These are phyloP conservation scores for Melanophora roralis DNA, from an alignment of 2,888 invertebrate species.

Conservation along the genomic window DNA sequence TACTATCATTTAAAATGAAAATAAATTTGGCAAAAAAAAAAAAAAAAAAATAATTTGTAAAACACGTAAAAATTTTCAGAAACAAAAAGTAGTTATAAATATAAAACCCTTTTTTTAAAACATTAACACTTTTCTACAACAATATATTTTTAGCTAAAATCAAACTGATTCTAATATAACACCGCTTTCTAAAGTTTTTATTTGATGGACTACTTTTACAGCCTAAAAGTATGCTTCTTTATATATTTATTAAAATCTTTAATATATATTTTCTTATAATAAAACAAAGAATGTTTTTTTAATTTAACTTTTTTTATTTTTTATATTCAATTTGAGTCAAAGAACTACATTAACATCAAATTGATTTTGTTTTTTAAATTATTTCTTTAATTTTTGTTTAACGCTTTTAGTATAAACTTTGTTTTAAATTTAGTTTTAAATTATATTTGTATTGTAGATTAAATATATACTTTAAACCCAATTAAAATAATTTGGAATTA, in stretches of 20 bases:
- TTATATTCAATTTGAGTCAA: background rate
- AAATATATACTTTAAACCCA: background rate
- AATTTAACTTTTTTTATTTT: background rate
- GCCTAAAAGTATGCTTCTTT: conserved; percentile 43
- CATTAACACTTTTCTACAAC: conserved; percentile 29
- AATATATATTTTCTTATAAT: conserved; percentile 13
- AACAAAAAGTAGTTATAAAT: background rate
- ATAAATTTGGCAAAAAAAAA: conserved; percentile 7
- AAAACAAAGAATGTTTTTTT: conserved; percentile 3
- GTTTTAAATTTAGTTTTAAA: background rate
- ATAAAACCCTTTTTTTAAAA: background rate
- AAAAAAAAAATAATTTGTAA: background rate
- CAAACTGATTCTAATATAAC: conserved; percentile 4
- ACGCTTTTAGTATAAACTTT: conserved; percentile 28
- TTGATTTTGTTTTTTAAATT: background rate
- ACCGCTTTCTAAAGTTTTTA: too few relatives aligned
- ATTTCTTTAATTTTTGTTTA: background rate
- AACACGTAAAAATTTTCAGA: background rate
- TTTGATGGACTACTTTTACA: background rate
- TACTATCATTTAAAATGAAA: background rate
- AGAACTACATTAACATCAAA: conserved; percentile 48
- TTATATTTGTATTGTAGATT: conserved; percentile 47
- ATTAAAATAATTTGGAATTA: background rate
- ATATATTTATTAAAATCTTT: background rate
- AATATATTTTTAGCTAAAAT: background rate